Evolutionary conservation across 1,140 invertebrate genomes (phyloP).

Genomic region (Scaptodrosophila lebanonensis): DNA sequence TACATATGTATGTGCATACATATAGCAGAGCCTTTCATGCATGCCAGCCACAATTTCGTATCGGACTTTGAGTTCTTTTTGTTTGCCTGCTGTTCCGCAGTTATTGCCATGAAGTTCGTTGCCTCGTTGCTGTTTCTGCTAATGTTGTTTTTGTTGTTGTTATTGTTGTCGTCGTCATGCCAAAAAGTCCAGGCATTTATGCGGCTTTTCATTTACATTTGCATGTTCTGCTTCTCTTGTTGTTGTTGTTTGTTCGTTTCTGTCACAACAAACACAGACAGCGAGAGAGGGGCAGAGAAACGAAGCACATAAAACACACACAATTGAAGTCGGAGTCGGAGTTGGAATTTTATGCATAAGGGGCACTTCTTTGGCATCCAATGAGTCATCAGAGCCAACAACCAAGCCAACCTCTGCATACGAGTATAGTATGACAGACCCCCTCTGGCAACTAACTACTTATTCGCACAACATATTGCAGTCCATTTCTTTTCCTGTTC

Average conservation of each 20-base stretch:
- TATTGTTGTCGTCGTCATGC: conserved; percentile 33
- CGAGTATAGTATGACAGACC: too few species aligned
- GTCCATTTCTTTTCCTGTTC: too few species aligned
- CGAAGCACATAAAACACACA: too few species aligned
- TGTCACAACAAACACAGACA: conserved; percentile 15
- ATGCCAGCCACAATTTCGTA: conserved; percentile 60
- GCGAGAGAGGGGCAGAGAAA: conserved; percentile 3
- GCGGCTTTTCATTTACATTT: conserved; percentile 71
- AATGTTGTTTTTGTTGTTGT: conserved; percentile 27
- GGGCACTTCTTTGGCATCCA: conserved; percentile 1
- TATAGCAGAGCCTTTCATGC: too few species aligned
- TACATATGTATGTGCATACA: too few species aligned
- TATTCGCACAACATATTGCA: too few species aligned
- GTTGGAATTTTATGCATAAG: too few species aligned
- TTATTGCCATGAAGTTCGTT: conserved; percentile 1
- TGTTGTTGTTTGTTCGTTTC: background rate
- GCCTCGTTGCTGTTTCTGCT: background rate
- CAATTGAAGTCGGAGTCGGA: too few species aligned
- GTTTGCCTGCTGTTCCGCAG: conserved; percentile 19
- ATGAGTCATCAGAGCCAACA: conserved; percentile 24
- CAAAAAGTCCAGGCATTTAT: conserved; percentile 56
- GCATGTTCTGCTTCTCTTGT: conserved; percentile 51
- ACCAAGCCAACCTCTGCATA: too few species aligned
- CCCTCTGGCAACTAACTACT: too few species aligned
- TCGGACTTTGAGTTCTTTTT: conserved; percentile 57